Evolutionary conservation across 2,888 invertebrate species (phyloP), one percentile per base, ranked within the genome.

Genomic region (Podabrus alpinus): DNA sequence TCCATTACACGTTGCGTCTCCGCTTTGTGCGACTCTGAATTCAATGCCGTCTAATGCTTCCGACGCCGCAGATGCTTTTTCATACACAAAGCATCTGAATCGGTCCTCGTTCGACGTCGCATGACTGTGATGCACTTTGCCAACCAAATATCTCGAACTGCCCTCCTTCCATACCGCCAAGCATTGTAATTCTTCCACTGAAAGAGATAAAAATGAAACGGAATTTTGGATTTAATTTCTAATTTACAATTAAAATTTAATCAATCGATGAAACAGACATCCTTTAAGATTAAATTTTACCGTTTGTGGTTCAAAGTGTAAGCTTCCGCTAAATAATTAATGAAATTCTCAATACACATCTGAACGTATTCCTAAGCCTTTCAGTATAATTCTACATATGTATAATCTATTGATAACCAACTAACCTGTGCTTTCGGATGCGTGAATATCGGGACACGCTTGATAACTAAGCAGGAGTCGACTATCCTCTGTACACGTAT

Each of bases 11-110:
- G 97, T 96, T 73, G 97, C 97, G 87, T 97, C 97, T 9, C 96
- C 97, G 69, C 95, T 96, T 88, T 97, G 96, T 3, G 97, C 95
- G 80, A 97, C 93, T 84, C 94, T 90, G 88, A 94, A 96, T 78
- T 78, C 78, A 77, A 78, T 78, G 73, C 84, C 85, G 72, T 86
- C 87, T 68, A 85, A 80, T 71, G 85, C 84, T 76, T 86, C 86
- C 71, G 86, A 83, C 68, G 86, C 82, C 69, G 84, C 78, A 69
- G 92, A 91, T 81, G 92, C 92, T 90, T 94, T 94, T 89, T 96
- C 96, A 89, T 96, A 97, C 77, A 97, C 97, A 89, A 97, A 97
- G 89, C 98, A 98, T 81, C 97, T 91, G 89, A 96, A 98, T 80
- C 96, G 92, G 87, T 97, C 97, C 87, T 97, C 97, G 88, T 95